Evolutionary conservation across 2,113 vertebrate species (phyloP).

Genomic region (Myodes glareolus): DNA sequence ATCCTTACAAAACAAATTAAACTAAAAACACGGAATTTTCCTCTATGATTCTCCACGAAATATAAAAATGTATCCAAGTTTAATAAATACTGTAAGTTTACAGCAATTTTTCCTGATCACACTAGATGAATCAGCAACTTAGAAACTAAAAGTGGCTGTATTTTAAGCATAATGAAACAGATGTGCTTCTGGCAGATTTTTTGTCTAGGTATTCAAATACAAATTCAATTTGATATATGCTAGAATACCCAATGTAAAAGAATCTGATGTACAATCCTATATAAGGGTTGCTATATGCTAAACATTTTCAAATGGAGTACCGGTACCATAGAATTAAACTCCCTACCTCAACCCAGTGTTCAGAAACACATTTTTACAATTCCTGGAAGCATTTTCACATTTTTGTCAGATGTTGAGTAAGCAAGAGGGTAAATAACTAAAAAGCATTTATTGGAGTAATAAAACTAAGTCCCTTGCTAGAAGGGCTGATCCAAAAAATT

Average conservation of each 20-base stretch:
- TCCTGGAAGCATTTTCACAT: slow-evolving; percentile 64
- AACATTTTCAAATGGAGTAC: slow-evolving; percentile 20
- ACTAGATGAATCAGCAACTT: slow-evolving; percentile 66
- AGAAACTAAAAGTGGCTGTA: slow-evolving; percentile 54
- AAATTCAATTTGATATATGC: slow-evolving; percentile 68
- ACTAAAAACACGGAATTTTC: slow-evolving; percentile 35
- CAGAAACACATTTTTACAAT: slow-evolving; percentile 69
- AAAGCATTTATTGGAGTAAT: slow-evolving; percentile 64
- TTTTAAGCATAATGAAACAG: slow-evolving; percentile 62
- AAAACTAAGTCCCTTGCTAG: slow-evolving; percentile 41
- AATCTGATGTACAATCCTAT: slow-evolving; percentile 44
- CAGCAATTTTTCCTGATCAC: slow-evolving; percentile 35
- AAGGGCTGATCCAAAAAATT: slow-evolving; percentile 59
- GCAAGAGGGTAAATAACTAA: slow-evolving; percentile 64
- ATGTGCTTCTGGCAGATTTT: slow-evolving; percentile 66
- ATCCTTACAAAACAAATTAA: slow-evolving; percentile 16
- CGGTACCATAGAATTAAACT: neutral
- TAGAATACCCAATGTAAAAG: slow-evolving; percentile 41
- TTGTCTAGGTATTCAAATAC: slow-evolving; percentile 73
- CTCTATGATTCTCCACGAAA: neutral
- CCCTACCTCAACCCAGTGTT: slow-evolving; percentile 44
- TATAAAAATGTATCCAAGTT: neutral
- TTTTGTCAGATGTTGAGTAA: slow-evolving; percentile 67
- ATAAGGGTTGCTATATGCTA: slow-evolving; percentile 30
- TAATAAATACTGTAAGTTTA: slow-evolving; percentile 37